Base-by-base conservation (phyloP, 92 coral and sea anemone species). In the Chrysogorgia sp. region DNA sequence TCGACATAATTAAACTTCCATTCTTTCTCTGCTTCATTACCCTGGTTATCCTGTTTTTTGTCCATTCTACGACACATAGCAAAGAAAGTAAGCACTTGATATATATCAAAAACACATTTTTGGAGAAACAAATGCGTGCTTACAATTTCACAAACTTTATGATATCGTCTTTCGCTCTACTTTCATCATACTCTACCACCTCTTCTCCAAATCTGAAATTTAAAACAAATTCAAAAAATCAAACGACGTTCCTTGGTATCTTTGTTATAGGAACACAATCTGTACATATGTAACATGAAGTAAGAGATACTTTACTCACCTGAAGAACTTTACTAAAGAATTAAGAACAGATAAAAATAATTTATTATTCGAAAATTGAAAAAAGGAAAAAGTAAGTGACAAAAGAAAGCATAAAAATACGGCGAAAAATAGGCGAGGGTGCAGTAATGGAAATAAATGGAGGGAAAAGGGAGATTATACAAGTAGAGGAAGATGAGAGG, bases 101-200 rank as follows among this genome's bases (percentile, higher is more conserved):
- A 26, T 2, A 0, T 25, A 19, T 34, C 52, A 34, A 48, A 12
- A 22, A 10, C 23, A 6, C n/a, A 35, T 19, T 12, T 53, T 2
- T 32, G 9, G 1, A 17, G 5, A 65, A 48, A 12, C n/a, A 6
- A 3, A 19, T 28, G 26, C 32, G 7, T 30, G 78, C 93, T 74
- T 79, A 93, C 98, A 60, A 77, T 71, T 92, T 91, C 86, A 93
- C 77, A 66, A 84, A 93, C 31, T 83, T 79, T 40, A 93, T 81
- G 45, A 93, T 23, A 58, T 93, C 97, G 8, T 64, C 75, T 29
- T 80, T 85, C 13, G 88, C 68, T 81, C 98, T 79, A 57, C 91
- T 92, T 10, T 94, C 97, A 3, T 89, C 92, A 35, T 89, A 91
- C 12, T 91, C 96, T 63, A 81, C 86, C 45, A 76, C 62, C 37